phyloP scores from a whole-genome alignment of 2,888 invertebrate species.

The Ametastegia equiseti region DNA sequence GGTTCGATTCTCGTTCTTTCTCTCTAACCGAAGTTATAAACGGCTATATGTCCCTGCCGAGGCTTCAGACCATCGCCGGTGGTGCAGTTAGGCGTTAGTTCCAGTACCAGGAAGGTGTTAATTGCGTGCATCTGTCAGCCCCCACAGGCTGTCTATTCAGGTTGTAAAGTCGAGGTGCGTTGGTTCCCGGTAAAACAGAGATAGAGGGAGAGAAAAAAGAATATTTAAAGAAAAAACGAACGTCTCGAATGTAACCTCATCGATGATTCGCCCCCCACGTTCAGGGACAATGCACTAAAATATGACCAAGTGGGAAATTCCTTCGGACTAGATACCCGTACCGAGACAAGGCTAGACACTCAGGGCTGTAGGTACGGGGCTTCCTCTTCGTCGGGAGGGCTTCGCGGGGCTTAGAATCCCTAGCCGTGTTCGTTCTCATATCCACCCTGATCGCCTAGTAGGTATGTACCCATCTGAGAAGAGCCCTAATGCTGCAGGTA shows the following conservation, averaged over 20 bases:
- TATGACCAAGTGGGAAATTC: not conserved
- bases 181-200: too few relatives aligned
- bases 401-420: constrained; percentile 49
- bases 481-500: too few relatives aligned
- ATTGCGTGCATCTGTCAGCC: constrained; percentile 39
- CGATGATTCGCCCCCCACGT: not conserved
- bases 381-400: constrained; percentile 34
- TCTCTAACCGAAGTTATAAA: constrained; percentile 17
- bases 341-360: constrained; percentile 41
- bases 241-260: not conserved
- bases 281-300: not conserved
- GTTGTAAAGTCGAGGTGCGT: not conserved
- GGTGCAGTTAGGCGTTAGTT: not conserved
- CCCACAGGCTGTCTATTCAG: not conserved
- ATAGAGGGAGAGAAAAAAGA: not conserved
- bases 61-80: not conserved
- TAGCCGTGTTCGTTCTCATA: constrained; percentile 39
- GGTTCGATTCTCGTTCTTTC: constrained; percentile 34
- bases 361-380: constrained; percentile 38
- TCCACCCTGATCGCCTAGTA: too few relatives aligned
- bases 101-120: constrained; percentile 37
- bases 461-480: too few relatives aligned
- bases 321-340: constrained; percentile 9
- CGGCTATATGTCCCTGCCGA: not conserved
- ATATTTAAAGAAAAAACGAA: not conserved